Percentiles rank a stretch among this genome's conserved stretches.
Evolutionary conservation across 2,888 invertebrate species (phyloP).

Genomic region (Sinotaia quadrata): DNA sequence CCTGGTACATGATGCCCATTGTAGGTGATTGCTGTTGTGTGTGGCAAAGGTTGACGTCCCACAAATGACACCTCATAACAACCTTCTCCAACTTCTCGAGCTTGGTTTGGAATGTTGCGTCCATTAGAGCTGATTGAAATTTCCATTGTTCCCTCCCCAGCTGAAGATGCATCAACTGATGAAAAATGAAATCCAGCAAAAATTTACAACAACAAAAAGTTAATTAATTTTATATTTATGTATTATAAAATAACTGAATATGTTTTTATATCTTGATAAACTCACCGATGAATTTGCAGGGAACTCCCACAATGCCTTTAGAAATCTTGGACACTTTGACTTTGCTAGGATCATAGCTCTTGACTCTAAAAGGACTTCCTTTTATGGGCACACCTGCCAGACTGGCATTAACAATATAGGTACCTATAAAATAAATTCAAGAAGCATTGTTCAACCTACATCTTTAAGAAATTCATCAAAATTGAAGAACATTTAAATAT

Average conservation of each 20-base stretch:
- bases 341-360: constrained; percentile 85
- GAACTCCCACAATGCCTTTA: constrained; percentile 84
- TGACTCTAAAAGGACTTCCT: constrained; percentile 71
- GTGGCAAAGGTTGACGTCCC: constrained; percentile 93
- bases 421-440: constrained; percentile 59
- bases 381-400: constrained; percentile 56
- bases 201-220: neutral
- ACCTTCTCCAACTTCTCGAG: constrained; percentile 94
- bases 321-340: constrained; percentile 96
- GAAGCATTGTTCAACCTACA: no score
- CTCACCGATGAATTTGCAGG: constrained; percentile 93
- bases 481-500: no score
- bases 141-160: constrained; percentile 94
- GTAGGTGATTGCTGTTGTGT: constrained; percentile 90
- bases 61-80: constrained; percentile 92
- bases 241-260: neutral
- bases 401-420: constrained; percentile 55
- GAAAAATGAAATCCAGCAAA: neutral
- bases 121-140: constrained; percentile 94
- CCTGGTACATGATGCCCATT: constrained; percentile 75
- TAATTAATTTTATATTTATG: neutral
- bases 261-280: constrained; percentile 35
- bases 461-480: no score
- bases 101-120: constrained; percentile 94
- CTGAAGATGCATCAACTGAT: constrained; percentile 89